These are phyloP conservation scores for Solen grandis DNA, from an alignment of 1,140 invertebrate species.

Conservation along the genomic window DNA sequence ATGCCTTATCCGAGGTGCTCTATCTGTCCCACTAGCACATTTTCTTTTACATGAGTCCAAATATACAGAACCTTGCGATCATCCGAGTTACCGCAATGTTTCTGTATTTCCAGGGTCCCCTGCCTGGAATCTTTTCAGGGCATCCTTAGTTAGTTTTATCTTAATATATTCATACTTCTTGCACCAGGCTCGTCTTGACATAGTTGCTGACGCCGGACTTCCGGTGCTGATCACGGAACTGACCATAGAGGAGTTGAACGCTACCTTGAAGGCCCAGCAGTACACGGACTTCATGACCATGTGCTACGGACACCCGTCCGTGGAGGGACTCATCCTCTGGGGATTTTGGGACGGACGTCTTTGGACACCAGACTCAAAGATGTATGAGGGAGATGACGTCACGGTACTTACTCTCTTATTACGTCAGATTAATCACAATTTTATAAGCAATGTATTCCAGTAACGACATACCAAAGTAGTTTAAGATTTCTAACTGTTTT, in stretches of 20 bases:
- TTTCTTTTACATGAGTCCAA: no score
- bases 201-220: constrained; percentile 63
- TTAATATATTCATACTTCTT: no score
- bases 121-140: constrained; percentile 43
- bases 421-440: no score
- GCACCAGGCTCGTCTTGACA: constrained; percentile 67
- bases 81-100: no score
- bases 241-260: constrained; percentile 55
- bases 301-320: constrained; percentile 65
- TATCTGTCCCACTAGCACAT: no score
- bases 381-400: constrained; percentile 34
- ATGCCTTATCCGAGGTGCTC: no score
- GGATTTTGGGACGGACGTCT: constrained; percentile 64
- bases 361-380: constrained; percentile 5
- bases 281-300: constrained; percentile 59
- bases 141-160: no score
- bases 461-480: no score
- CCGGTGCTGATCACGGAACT: constrained; percentile 76
- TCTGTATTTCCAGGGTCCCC: no score
- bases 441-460: no score
- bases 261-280: constrained; percentile 57
- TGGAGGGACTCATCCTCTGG: constrained; percentile 70
- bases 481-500: no score
- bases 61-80: no score
- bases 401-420: background rate